phyloP scores from a whole-genome alignment of 1,140 invertebrate genomes.

The Saccostrea glomerata region DNA sequence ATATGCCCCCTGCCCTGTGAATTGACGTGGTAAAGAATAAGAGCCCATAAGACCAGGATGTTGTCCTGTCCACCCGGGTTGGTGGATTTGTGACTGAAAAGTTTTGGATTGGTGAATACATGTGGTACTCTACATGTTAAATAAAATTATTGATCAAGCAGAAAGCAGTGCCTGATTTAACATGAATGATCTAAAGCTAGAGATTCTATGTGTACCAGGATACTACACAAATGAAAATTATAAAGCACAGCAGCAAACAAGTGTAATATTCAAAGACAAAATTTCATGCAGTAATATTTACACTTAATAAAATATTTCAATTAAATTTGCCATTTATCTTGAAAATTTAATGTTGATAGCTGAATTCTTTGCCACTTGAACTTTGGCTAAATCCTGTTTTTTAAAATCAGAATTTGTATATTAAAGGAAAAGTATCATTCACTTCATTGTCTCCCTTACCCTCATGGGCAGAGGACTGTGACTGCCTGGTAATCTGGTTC shows the following conservation, averaged over 20 bases:
- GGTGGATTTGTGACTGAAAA: constrained; percentile 26
- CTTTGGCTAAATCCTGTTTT: neutral
- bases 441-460: neutral
- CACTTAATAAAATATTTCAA: neutral
- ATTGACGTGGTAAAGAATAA: constrained; percentile 51
- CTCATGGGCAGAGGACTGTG: neutral
- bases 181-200: constrained; percentile 9
- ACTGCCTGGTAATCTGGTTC: constrained; percentile 9
- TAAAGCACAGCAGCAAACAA: neutral
- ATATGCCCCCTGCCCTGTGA: constrained; percentile 41
- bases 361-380: neutral
- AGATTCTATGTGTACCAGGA: neutral
- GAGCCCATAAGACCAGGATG: constrained; percentile 32
- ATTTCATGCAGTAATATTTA: constrained; percentile 5
- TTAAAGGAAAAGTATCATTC: neutral
- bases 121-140: neutral
- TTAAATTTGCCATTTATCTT: neutral
- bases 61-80: constrained; percentile 1
- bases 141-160: neutral
- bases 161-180: constrained; percentile 12
- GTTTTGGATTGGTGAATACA: constrained; percentile 7
- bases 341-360: neutral
- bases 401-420: neutral
- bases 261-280: neutral
- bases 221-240: neutral